Evolutionary conservation across 2,888 invertebrate species (phyloP).

Genomic region (Himalopsyche japonica): DNA sequence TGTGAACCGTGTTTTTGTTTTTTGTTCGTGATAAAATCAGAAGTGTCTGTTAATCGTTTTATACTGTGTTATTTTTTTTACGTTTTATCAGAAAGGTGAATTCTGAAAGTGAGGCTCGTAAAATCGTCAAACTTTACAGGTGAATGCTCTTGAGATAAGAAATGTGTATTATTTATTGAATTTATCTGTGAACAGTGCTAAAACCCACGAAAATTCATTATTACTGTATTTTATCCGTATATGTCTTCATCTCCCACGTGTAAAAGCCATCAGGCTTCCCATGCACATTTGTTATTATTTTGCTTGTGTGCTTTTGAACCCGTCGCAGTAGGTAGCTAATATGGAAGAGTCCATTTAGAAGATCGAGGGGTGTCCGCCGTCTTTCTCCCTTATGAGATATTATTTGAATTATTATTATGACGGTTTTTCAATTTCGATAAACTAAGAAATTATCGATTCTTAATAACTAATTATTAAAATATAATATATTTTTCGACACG

Average conservation of each 20-base stretch:
- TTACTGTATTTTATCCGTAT: not conserved
- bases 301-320: constrained; percentile 68
- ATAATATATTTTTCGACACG: not conserved
- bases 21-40: constrained; percentile 10
- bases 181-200: constrained; percentile 47
- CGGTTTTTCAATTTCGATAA: not conserved
- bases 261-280: constrained; percentile 56
- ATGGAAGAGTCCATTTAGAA: constrained; percentile 56
- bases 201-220: constrained; percentile 2
- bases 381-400: constrained; percentile 18
- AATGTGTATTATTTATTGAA: constrained; percentile 42
- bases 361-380: constrained; percentile 18
- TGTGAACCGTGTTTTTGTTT: constrained; percentile 10
- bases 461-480: not conserved
- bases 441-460: not conserved
- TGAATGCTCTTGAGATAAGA: constrained; percentile 37
- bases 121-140: constrained; percentile 39
- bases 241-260: constrained; percentile 51
- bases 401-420: constrained; percentile 1
- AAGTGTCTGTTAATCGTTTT: constrained; percentile 8
- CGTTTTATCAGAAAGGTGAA: constrained; percentile 36
- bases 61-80: not conserved
- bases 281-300: constrained; percentile 75
- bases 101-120: constrained; percentile 43
- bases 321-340: constrained; percentile 48